Evolutionary conservation across 2,113 vertebrate genomes (phyloP).

Genomic region (Xiphophorus couchianus): DNA sequence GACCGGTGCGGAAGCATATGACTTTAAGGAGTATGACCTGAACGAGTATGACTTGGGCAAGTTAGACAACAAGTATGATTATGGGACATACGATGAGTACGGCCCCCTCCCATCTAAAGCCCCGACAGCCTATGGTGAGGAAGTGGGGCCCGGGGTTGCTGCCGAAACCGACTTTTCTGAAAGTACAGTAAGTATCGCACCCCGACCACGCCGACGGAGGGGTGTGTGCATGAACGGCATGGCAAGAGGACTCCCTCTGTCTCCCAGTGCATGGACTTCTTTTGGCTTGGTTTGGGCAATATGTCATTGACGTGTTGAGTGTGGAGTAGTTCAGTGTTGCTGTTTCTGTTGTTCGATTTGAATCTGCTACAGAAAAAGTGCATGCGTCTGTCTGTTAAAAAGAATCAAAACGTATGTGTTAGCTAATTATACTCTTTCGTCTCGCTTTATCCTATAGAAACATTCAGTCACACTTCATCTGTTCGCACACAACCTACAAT

Average conservation of each 20-base stretch:
- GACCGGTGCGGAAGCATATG: conserved; percentile 85
- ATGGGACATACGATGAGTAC: conserved; percentile 91
- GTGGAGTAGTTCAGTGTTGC: conserved; percentile 17
- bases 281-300: conserved; percentile 57
- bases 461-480: not conserved
- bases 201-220: conserved; percentile 24
- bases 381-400: conserved; percentile 24
- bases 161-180: conserved; percentile 94
- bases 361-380: conserved; percentile 10
- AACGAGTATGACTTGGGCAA: conserved; percentile 80
- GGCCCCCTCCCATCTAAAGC: conserved; percentile 86
- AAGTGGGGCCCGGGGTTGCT: conserved; percentile 93
- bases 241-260: conserved; percentile 23
- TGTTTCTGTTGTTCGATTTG: conserved; percentile 12
- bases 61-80: conserved; percentile 86
- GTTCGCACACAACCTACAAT: conserved; percentile 23
- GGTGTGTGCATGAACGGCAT: conserved; percentile 63
- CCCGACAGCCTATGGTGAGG: conserved; percentile 82
- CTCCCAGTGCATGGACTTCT: conserved; percentile 45
- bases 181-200: conserved; percentile 87
- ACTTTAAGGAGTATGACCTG: conserved; percentile 92
- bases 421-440: not conserved
- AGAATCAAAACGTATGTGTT: not conserved
- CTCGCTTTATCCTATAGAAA: not conserved
- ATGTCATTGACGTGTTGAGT: conserved; percentile 59